Conservation (phyloP, 2,113 vertebrate genomes). For the Garra rufa region DNA sequence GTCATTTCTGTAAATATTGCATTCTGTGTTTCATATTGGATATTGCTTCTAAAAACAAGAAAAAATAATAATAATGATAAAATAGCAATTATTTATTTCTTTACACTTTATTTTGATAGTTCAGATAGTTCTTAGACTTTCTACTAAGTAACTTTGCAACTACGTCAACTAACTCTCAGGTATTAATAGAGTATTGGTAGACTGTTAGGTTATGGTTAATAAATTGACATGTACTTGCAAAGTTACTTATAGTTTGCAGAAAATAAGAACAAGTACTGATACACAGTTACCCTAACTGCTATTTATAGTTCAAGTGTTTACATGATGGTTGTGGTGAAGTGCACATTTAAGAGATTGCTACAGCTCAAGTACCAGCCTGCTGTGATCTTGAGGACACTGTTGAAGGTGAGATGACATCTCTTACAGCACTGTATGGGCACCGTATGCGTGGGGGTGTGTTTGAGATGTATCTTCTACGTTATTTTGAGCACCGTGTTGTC, state of each 20-base stretch:
- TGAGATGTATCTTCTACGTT: neutral
- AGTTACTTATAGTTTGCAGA: too few relatives aligned
- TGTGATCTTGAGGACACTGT: neutral
- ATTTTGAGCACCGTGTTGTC: neutral
- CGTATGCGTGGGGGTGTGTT: neutral
- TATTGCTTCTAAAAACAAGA: neutral
- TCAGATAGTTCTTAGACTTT: too few relatives aligned
- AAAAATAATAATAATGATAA: neutral
- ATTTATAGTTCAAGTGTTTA: conserved; percentile 20
- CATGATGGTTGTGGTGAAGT: conserved; percentile 2
- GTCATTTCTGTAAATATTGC: neutral
- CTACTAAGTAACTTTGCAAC: neutral
- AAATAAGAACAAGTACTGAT: too few relatives aligned
- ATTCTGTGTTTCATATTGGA: neutral
- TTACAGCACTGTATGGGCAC: neutral
- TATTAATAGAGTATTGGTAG: neutral
- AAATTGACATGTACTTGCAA: neutral
- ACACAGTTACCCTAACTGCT: neutral
- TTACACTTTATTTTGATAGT: too few relatives aligned
- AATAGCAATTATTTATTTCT: neutral
- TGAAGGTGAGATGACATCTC: neutral
- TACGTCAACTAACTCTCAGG: too few relatives aligned
- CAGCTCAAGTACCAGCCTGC: neutral
- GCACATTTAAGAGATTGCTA: neutral
- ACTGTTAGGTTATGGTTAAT: neutral